Percentiles rank a stretch among this genome's conserved stretches.
These are phyloP conservation scores for Parnassius glacialis DNA, from an alignment of 2,888 invertebrate species.

Conservation along the genomic window DNA sequence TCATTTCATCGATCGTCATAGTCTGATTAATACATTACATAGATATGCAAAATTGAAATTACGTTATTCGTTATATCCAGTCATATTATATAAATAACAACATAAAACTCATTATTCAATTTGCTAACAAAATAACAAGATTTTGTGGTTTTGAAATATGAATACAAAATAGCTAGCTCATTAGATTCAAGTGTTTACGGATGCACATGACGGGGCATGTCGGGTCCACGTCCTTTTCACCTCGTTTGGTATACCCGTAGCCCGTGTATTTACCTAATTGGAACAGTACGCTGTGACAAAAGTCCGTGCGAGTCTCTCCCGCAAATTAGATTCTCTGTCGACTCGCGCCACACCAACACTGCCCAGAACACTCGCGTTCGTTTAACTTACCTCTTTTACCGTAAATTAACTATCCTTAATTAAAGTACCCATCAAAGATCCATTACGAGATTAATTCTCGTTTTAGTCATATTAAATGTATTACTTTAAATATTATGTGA, in stretches of 20 bases:
- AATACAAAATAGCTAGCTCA: conserved; percentile 55
- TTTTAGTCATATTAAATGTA: neutral
- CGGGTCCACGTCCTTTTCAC: conserved; percentile 26
- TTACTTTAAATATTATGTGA: no score
- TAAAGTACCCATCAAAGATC: conserved; percentile 59
- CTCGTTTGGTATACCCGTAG: conserved; percentile 22
- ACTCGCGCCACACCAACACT: conserved; percentile 31
- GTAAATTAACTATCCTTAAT: conserved; percentile 68
- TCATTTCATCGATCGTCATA: no score
- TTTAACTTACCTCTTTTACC: conserved; percentile 71
- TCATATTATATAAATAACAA: no score
- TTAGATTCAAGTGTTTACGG: conserved; percentile 64
- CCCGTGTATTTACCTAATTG: conserved; percentile 74
- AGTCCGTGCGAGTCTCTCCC: conserved; percentile 55
- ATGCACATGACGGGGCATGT: conserved; percentile 57
- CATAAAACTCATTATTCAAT: no score
- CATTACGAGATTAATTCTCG: conserved; percentile 43
- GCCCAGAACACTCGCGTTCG: conserved; percentile 38
- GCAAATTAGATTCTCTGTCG: conserved; percentile 67
- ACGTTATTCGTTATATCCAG: no score
- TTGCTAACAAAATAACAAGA: conserved; percentile 30
- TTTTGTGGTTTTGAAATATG: conserved; percentile 59
- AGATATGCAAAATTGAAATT: no score
- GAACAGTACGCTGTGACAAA: conserved; percentile 64
- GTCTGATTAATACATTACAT: no score